Percentiles rank a stretch among this genome's conserved stretches.
These are phyloP conservation scores for Macrobrachium nipponense DNA, from an alignment of 1,140 invertebrate species.

Conservation along the genomic window DNA sequence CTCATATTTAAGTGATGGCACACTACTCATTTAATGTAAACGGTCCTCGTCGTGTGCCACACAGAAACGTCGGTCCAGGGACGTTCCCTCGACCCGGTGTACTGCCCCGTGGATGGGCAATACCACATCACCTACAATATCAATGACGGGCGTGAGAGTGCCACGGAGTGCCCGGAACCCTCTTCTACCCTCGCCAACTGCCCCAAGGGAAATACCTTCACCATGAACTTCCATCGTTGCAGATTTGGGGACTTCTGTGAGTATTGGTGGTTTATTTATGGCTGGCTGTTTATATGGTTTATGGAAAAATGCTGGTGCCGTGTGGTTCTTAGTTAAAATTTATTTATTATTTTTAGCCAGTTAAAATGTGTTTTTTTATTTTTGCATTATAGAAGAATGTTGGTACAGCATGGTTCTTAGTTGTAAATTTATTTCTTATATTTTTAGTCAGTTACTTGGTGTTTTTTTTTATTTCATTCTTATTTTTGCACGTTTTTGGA, in stretches of 20 bases:
- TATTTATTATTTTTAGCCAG: too few species aligned
- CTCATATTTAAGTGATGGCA: not conserved
- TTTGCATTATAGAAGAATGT: too few species aligned
- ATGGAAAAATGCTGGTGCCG: too few species aligned
- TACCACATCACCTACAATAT: slow-evolving; percentile 76
- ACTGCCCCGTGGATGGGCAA: slow-evolving; percentile 77
- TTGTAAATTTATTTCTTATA: too few species aligned
- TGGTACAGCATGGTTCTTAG: too few species aligned
- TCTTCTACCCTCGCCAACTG: slow-evolving; percentile 77
- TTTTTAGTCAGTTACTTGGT: too few species aligned
- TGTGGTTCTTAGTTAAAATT: too few species aligned
- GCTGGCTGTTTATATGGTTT: too few species aligned
- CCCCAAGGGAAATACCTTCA: slow-evolving; percentile 74
- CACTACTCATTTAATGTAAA: not conserved
- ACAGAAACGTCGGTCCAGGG: slow-evolving; percentile 37
- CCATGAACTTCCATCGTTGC: slow-evolving; percentile 74
- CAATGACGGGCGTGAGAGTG: slow-evolving; percentile 71
- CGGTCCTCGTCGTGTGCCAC: not conserved
- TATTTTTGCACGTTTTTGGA: too few species aligned
- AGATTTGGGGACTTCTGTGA: slow-evolving; percentile 71
- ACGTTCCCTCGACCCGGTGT: slow-evolving; percentile 70
- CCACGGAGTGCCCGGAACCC: slow-evolving; percentile 72
- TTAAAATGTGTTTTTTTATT: too few species aligned
- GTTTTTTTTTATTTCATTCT: too few species aligned
- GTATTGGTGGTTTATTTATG: slow-evolving; percentile 69